These are phyloP conservation scores for Struthio camelus DNA, from an alignment of 2,113 vertebrate species.

Conservation along the genomic window DNA sequence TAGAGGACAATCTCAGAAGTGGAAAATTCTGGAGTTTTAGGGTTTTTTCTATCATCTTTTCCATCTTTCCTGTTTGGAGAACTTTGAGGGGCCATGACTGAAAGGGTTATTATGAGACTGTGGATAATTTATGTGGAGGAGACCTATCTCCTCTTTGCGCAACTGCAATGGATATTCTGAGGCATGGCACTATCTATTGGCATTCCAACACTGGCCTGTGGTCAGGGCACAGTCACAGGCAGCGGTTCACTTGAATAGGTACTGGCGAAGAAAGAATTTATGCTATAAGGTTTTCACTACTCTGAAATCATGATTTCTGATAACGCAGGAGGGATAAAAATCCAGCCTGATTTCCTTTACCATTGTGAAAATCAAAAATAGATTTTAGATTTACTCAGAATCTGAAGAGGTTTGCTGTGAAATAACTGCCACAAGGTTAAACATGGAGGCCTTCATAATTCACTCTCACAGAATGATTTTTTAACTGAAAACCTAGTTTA, in stretches of 20 bases:
- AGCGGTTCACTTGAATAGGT: not conserved
- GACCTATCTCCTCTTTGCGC: not conserved
- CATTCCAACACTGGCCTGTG: not conserved
- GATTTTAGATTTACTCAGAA: not conserved
- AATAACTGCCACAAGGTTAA: not conserved
- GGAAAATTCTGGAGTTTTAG: not conserved
- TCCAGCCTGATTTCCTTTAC: not conserved
- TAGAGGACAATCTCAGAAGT: not conserved
- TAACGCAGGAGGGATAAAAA: not conserved
- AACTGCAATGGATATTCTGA: not conserved
- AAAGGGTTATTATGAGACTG: not conserved
- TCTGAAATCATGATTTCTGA: not conserved
- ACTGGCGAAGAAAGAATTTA: not conserved
- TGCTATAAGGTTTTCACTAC: not conserved
- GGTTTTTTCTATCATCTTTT: not conserved
- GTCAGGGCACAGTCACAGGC: not conserved
- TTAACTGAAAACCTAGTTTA: not conserved
- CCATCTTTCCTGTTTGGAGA: not conserved
- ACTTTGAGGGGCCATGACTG: not conserved
- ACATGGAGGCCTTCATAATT: not conserved
- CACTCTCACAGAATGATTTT: not conserved
- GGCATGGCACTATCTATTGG: not conserved
- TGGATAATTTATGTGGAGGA: not conserved
- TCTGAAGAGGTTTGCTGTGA: not conserved
- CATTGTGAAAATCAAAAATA: not conserved